A percentile compares a stretch with the other conserved stretches of the same genome.
phyloP scores from a whole-genome alignment of 2,113 vertebrate species.

The Carettochelys insculpta region DNA sequence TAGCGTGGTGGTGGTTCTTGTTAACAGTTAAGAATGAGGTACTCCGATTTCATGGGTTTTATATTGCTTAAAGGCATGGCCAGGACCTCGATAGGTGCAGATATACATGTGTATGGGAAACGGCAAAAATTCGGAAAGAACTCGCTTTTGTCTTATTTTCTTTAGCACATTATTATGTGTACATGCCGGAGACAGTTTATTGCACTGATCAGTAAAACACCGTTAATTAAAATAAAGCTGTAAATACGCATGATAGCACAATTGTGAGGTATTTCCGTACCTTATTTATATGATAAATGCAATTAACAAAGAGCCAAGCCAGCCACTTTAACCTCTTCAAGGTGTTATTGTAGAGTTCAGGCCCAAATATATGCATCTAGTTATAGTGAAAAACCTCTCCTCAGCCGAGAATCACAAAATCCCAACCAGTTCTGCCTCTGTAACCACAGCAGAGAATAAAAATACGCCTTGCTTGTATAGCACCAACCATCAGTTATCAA shows the following conservation, averaged over 20 bases:
- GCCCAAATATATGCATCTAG: slow-evolving; percentile 25
- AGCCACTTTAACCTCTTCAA: slow-evolving; percentile 54
- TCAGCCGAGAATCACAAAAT: not conserved
- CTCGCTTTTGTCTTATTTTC: slow-evolving; percentile 65
- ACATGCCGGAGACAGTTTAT: slow-evolving; percentile 57
- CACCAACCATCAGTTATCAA: slow-evolving; percentile 2
- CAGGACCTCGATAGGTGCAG: slow-evolving; percentile 11
- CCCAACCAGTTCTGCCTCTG: not conserved
- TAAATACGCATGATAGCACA: slow-evolving; percentile 71
- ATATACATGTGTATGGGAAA: not conserved
- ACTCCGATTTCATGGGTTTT: not conserved
- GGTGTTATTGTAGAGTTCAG: slow-evolving; percentile 63
- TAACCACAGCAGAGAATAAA: not conserved
- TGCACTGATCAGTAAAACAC: slow-evolving; percentile 63
- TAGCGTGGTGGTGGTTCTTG: slow-evolving; percentile 13
- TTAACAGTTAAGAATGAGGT: not conserved
- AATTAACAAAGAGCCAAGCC: slow-evolving; percentile 57
- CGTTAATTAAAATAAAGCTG: slow-evolving; percentile 77
- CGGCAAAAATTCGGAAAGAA: slow-evolving; percentile 45
- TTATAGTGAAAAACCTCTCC: slow-evolving; percentile 10
- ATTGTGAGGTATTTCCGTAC: slow-evolving; percentile 61
- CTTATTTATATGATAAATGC: slow-evolving; percentile 68
- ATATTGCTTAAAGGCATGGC: slow-evolving; percentile 24
- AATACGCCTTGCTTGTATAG: not conserved
- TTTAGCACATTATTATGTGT: slow-evolving; percentile 51